Evolutionary conservation across 2,113 vertebrate genomes (phyloP), one percentile per base, ranked within the genome.

Genomic region (Taurulus bubalis): DNA sequence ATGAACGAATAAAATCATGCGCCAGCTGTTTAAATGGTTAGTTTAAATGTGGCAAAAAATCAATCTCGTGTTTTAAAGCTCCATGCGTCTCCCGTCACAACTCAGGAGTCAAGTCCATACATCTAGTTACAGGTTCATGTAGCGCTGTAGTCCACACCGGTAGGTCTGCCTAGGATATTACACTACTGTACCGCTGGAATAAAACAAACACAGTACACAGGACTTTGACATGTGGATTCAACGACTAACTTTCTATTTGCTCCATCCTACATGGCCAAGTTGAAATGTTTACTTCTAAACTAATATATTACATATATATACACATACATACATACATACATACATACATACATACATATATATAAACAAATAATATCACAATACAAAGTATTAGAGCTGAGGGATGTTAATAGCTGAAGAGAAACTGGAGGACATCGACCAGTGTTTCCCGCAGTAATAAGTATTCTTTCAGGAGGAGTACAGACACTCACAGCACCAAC

Each of bases 111-210:
- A 71, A 45, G 34, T 76, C 58, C 84, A 55, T 38, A 75, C 79
- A 20, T 87, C 83, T 80, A 91, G 85, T 92, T 90, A 92, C 91
- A 85, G 80, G 79, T 87, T 89, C 34, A 60, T 59, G 90, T 71
- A 77, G 91, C 77, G 82, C 85, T 84, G 89, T 2, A 20, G 88
- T 93, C 91, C 86, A 67, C 83, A 24, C 82, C 92, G 80, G 85
- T 51, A 74, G 78, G 85, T 84, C 83, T 86, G 90, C 76, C 67
- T 92, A 91, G 74, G 88, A 85, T 47, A 70, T 72, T 87, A 91
- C 81, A 89, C 84, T 94, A 94, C 76, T 70, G 85, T 66, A 86
- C 83, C 85, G n/a, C 93, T 94, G 92, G 63, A 95, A 94, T 87
- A 79, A 69, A 68, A 64, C 59, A 64, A 67, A 92, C 77, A 81